phyloP scores from a whole-genome alignment of 2,888 invertebrate species.

The Drosophila flavopinicola region DNA sequence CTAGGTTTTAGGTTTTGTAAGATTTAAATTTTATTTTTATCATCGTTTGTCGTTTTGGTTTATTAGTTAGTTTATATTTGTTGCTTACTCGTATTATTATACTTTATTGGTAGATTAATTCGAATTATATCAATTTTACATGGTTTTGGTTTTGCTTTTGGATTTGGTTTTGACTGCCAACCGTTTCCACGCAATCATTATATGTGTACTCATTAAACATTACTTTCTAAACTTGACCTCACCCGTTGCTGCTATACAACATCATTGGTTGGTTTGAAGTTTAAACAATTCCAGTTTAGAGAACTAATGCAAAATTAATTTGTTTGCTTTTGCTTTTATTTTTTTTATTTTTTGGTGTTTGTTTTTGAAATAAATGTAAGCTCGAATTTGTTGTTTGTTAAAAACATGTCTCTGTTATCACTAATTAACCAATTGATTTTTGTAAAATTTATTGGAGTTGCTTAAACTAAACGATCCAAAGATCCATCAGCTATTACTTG shows the following conservation, averaged over 20 bases:
- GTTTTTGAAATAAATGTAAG: slow-evolving; percentile 70
- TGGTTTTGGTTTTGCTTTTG: slow-evolving; percentile 11
- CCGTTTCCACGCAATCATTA: slow-evolving; percentile 41
- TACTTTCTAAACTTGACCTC: slow-evolving; percentile 35
- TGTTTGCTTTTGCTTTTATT: slow-evolving; percentile 17
- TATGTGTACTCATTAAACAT: slow-evolving; percentile 30
- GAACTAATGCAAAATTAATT: slow-evolving; percentile 49
- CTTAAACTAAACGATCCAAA: slow-evolving; percentile 69
- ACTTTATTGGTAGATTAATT: slow-evolving; percentile 65
- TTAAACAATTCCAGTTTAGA: slow-evolving; percentile 58
- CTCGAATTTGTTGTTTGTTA: slow-evolving; percentile 67
- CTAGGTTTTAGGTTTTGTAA: slow-evolving; percentile 51
- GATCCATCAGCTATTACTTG: slow-evolving; percentile 40
- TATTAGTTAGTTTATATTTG: slow-evolving; percentile 54
- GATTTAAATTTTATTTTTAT: slow-evolving; percentile 67
- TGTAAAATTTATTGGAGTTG: slow-evolving; percentile 56
- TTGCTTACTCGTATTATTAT: slow-evolving; percentile 56
- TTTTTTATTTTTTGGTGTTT: slow-evolving; percentile 7
- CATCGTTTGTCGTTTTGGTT: slow-evolving; percentile 52
- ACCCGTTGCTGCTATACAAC: slow-evolving; percentile 50
- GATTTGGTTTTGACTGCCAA: slow-evolving; percentile 62
- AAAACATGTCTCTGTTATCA: slow-evolving; percentile 60
- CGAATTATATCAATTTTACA: slow-evolving; percentile 70
- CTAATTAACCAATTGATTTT: slow-evolving; percentile 64
- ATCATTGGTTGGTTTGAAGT: slow-evolving; percentile 37